These are phyloP conservation scores for Cerastoderma edule DNA, from an alignment of 2,888 invertebrate genomes.

Conservation along the genomic window DNA sequence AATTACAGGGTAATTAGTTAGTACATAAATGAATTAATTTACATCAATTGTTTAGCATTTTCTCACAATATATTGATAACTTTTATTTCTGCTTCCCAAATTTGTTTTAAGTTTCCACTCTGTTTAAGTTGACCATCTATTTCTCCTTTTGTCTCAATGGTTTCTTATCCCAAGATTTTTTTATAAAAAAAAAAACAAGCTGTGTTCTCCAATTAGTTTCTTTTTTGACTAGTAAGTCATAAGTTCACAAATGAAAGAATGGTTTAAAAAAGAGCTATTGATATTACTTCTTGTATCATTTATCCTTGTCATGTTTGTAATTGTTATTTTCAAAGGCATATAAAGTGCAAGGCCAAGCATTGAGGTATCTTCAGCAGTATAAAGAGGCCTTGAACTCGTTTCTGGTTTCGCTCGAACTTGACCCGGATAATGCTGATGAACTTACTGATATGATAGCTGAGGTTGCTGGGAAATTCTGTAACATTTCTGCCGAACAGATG, in stretches of 20 bases:
- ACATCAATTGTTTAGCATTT: no score
- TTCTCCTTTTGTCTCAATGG: neutral
- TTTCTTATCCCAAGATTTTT: no score
- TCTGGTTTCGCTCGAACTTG: constrained; percentile 76
- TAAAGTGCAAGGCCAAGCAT: constrained; percentile 72
- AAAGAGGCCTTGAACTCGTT: constrained; percentile 74
- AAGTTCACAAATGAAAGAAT: no score
- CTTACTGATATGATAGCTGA: constrained; percentile 75
- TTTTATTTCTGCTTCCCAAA: no score
- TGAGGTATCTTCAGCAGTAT: constrained; percentile 70
- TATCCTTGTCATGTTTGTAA: neutral
- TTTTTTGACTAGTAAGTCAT: no score
- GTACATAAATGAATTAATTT: no score
- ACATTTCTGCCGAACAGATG: constrained; percentile 66
- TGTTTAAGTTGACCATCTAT: no score
- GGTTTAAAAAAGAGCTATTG: no score
- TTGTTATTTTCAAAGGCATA: constrained; percentile 69
- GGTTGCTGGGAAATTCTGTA: constrained; percentile 71
- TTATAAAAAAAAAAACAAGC: no score
- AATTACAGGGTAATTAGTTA: constrained; percentile 71
- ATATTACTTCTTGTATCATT: neutral
- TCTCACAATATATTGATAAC: no score
- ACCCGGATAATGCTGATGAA: constrained; percentile 71
- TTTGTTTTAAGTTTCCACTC: no score
- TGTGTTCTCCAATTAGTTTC: no score